Evolutionary conservation across 2,888 invertebrate genomes (phyloP).

Genomic region (Acleris laterana): DNA sequence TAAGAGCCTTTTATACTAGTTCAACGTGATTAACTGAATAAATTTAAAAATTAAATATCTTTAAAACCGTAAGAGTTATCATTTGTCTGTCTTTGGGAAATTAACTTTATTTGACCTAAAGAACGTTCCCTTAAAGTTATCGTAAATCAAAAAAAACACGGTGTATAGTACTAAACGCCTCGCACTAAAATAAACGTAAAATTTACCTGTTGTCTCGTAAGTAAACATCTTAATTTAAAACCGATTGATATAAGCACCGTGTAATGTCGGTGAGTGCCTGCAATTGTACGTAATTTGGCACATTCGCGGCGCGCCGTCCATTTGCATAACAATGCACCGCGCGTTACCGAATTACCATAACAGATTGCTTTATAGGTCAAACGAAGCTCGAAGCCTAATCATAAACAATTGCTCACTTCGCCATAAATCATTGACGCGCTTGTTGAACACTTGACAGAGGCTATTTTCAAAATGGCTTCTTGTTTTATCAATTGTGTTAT

Average conservation of each 20-base stretch:
- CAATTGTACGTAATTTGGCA: slow-evolving; percentile 35
- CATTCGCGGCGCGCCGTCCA: slow-evolving; percentile 39
- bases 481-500: slow-evolving; percentile 23
- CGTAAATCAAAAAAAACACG: too few species aligned
- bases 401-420: slow-evolving; percentile 40
- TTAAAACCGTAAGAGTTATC: too few species aligned
- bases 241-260: slow-evolving; percentile 19
- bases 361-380: slow-evolving; percentile 69
- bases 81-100: too few species aligned
- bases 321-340: slow-evolving; percentile 72
- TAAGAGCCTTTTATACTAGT: too few species aligned
- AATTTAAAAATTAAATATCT: too few species aligned
- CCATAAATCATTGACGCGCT: slow-evolving; percentile 35
- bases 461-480: slow-evolving; percentile 25
- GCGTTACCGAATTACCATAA: slow-evolving; percentile 70
- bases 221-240: slow-evolving; percentile 31
- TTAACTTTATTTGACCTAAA: too few species aligned
- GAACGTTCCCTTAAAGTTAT: too few species aligned
- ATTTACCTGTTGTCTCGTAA: slow-evolving; percentile 8
- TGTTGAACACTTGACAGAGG: slow-evolving; percentile 10
- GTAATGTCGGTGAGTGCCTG: slow-evolving; percentile 17
- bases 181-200: neutral
- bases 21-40: too few species aligned
- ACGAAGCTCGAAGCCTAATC: slow-evolving; percentile 36
- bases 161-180: too few species aligned